These are phyloP conservation scores for Echiichthys vipera DNA, from an alignment of 2,797 vertebrate species.

Conservation along the genomic window DNA sequence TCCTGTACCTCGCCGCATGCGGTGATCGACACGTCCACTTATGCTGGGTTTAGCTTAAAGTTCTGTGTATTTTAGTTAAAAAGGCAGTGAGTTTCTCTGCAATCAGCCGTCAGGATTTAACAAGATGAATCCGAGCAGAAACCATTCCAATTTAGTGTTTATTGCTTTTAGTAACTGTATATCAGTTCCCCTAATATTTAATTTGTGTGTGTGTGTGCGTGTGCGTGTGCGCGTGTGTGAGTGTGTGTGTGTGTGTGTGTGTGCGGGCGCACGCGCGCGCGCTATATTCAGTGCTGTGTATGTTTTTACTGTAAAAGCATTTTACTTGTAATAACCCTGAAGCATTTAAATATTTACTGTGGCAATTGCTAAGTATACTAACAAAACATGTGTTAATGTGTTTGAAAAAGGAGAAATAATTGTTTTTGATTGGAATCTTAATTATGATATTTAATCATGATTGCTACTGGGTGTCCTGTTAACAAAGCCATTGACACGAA, in stretches of 20 bases:
- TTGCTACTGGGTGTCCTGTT: background rate
- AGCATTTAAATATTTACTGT: background rate
- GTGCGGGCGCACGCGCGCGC: no score
- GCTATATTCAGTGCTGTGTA: background rate
- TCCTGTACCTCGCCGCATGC: conserved; percentile 75
- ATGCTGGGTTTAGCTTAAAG: background rate
- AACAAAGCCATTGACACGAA: background rate
- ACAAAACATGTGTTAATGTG: background rate
- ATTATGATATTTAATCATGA: conserved; percentile 4
- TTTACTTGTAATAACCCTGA: background rate
- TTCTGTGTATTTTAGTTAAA: background rate
- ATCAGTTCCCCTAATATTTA: background rate
- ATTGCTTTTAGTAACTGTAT: conserved; percentile 3
- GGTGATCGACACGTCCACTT: conserved; percentile 63
- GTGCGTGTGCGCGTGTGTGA: background rate
- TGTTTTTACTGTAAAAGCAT: background rate
- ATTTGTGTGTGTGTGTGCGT: background rate
- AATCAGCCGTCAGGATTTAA: conserved; percentile 15
- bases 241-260: background rate
- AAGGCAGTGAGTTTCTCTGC: background rate
- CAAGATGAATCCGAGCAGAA: background rate
- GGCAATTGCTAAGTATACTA: background rate
- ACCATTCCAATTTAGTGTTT: background rate
- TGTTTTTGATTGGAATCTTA: conserved; percentile 2
- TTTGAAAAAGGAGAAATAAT: background rate